Evolutionary conservation across 2,113 vertebrate species (phyloP).

Genomic region (Natator depressus): DNA sequence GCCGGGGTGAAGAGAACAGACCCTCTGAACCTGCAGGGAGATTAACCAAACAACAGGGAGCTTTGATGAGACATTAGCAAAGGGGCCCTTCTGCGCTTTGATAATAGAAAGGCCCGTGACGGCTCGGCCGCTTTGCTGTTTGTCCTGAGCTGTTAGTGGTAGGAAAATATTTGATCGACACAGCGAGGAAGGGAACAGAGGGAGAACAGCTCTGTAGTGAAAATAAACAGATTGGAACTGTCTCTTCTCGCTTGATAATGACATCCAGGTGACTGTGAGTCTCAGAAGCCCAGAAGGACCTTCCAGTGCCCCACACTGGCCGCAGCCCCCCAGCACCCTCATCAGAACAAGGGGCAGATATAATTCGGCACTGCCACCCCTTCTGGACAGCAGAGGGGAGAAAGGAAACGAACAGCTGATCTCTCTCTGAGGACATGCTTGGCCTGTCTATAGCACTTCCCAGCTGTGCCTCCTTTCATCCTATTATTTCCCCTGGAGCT

Average conservation of each 20-base stretch:
- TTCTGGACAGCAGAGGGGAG: not conserved
- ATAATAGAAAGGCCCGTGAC: not conserved
- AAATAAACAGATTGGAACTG: conserved; percentile 7
- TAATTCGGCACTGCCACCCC: not conserved
- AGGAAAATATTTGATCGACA: not conserved
- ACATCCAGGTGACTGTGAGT: not conserved
- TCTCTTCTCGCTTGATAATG: not conserved
- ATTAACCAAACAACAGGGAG: fast-evolving
- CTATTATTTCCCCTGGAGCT: not conserved
- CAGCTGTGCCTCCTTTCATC: not conserved
- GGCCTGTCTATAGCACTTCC: not conserved
- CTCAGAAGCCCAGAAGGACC: not conserved
- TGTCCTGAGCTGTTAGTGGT: fast-evolving
- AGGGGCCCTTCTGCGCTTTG: not conserved
- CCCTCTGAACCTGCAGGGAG: fast-evolving
- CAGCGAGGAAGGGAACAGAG: not conserved
- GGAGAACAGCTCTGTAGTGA: not conserved
- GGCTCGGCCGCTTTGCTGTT: not conserved
- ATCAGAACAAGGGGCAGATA: not conserved
- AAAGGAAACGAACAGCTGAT: conserved; percentile 40
- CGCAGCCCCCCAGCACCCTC: not conserved
- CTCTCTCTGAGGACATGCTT: not conserved
- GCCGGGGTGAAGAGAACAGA: not conserved
- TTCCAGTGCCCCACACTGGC: not conserved
- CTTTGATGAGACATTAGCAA: not conserved